phyloP scores from a whole-genome alignment of 2,888 invertebrate genomes.

The Lithophane ornitopus region DNA sequence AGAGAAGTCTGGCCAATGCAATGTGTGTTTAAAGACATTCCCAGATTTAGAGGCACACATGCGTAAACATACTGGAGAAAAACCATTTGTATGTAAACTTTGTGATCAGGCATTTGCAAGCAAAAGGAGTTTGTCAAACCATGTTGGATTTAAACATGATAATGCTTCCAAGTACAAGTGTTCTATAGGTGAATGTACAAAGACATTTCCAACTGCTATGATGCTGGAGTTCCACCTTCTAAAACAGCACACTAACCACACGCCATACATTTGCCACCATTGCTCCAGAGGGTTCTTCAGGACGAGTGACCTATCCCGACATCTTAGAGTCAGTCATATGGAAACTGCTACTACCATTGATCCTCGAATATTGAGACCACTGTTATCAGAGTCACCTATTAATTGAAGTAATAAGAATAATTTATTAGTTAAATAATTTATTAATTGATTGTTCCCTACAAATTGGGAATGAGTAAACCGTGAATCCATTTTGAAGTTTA shows the following conservation, averaged over 20 bases:
- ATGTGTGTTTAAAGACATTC: conserved; percentile 88
- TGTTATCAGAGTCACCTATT: conserved; percentile 36
- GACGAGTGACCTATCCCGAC: conserved; percentile 84
- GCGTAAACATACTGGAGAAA: conserved; percentile 91
- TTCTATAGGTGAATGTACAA: conserved; percentile 82
- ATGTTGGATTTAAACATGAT: conserved; percentile 85
- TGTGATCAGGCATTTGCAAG: conserved; percentile 82
- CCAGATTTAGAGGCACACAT: conserved; percentile 90
- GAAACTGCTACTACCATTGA: conserved; percentile 67
- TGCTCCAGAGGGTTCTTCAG: conserved; percentile 86
- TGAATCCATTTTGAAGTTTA: neutral
- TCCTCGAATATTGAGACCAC: conserved; percentile 32
- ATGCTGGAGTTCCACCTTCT: conserved; percentile 87
- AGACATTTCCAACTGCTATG: conserved; percentile 83
- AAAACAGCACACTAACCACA: conserved; percentile 86
- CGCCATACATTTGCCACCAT: conserved; percentile 84
- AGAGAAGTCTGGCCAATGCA: conserved; percentile 89
- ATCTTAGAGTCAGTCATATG: conserved; percentile 82
- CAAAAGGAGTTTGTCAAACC: conserved; percentile 82
- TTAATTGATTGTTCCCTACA: neutral
- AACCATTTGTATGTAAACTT: conserved; percentile 81
- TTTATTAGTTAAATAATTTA: too few relatives aligned
- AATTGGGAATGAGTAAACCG: conserved; percentile 22
- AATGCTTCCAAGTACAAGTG: conserved; percentile 85
- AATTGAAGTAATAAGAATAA: conserved; percentile 33